Percentiles rank a stretch among this genome's conserved stretches.
These are phyloP conservation scores for Coluber constrictor DNA, from an alignment of 2,797 vertebrate genomes.

Conservation along the genomic window DNA sequence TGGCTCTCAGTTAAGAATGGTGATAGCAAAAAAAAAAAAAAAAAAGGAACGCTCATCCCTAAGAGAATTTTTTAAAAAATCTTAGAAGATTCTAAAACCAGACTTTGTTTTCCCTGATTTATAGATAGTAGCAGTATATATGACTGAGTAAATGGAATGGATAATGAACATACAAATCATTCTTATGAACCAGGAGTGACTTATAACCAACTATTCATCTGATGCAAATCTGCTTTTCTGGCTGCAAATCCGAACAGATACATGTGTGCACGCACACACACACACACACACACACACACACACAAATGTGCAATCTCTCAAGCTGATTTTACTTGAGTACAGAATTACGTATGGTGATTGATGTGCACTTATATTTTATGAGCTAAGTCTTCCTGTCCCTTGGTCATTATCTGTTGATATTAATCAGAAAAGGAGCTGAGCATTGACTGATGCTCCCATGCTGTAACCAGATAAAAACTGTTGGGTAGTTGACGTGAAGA, in stretches of 20 bases:
- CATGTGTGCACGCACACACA: not conserved
- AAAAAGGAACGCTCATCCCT: not conserved
- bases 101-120: not conserved
- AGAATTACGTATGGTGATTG: not conserved
- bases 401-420: not conserved
- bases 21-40: not conserved
- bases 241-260: not conserved
- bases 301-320: not conserved
- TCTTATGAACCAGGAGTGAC: not conserved
- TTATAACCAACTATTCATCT: not conserved
- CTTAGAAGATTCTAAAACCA: not conserved
- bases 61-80: not conserved
- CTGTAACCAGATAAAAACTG: not conserved
- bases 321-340: not conserved
- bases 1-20: not conserved
- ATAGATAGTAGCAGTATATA: not conserved
- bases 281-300: not conserved
- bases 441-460: not conserved
- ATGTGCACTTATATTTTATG: not conserved
- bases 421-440: not conserved
- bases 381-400: not conserved
- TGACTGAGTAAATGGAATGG: not conserved
- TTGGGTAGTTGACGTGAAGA: not conserved
- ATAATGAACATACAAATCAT: not conserved
- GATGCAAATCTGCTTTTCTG: not conserved